Conservation (phyloP, 2,113 vertebrate genomes). For the Oreochromis spilurus region DNA sequence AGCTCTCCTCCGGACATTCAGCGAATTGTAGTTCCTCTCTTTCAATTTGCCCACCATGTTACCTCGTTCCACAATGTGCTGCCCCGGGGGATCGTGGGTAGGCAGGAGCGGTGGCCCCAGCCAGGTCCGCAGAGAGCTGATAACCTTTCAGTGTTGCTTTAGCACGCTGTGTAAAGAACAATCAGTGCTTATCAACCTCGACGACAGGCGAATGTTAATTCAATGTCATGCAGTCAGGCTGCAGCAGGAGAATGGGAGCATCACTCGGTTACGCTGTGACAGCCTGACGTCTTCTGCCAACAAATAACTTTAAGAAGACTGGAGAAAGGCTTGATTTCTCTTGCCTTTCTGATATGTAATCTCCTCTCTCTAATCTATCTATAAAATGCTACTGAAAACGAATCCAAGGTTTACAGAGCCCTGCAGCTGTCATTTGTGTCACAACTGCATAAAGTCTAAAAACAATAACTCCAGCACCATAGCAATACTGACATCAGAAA, state of each 20-base stretch:
- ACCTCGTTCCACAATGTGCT: conserved; percentile 41
- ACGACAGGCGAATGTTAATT: conserved; percentile 63
- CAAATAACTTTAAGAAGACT: conserved; percentile 1
- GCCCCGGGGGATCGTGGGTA: conserved; percentile 26
- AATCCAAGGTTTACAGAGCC: not conserved
- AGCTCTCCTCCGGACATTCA: conserved; percentile 44
- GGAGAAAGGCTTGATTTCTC: not conserved
- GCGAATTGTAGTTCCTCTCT: conserved; percentile 55
- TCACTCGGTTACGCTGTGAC: not conserved
- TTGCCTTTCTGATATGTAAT: conserved; percentile 5
- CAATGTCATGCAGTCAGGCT: conserved; percentile 35
- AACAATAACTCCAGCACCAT: not conserved
- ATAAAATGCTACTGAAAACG: not conserved
- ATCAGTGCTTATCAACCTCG: conserved; percentile 63
- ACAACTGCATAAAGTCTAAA: not conserved
- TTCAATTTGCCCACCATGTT: conserved; percentile 55
- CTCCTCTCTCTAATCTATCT: not conserved
- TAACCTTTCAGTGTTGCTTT: conserved; percentile 67
- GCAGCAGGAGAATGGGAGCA: conserved; percentile 11
- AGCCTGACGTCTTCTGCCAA: not conserved
- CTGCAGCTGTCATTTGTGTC: not conserved
- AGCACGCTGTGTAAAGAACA: conserved; percentile 63
- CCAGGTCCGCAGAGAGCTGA: conserved; percentile 59
- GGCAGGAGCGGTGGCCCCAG: conserved; percentile 40
- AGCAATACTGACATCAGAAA: not conserved